phyloP scores from a whole-genome alignment of 35 echinoderm and acorn worm species.

The Strongylocentrotus purpuratus region DNA sequence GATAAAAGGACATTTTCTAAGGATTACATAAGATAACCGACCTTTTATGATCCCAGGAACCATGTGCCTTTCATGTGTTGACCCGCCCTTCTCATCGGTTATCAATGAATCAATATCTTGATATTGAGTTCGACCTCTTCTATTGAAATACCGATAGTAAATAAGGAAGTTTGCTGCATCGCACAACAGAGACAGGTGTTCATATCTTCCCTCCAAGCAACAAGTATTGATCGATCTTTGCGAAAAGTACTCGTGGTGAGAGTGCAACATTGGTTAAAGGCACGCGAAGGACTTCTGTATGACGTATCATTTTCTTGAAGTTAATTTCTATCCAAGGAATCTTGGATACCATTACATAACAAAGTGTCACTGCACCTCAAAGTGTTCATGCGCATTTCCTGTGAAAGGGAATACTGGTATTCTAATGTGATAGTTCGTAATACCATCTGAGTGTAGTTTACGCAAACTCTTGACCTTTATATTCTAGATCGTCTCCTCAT shows the following conservation, averaged over 20 bases:
- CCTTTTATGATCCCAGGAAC: not conserved
- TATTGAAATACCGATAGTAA: conserved; percentile 12
- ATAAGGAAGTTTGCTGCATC: not conserved
- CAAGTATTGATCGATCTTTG: not conserved
- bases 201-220: not conserved
- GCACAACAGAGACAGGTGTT: not conserved
- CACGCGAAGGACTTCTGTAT: not conserved
- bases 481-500: too few species aligned
- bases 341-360: not conserved
- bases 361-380: not conserved
- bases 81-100: not conserved
- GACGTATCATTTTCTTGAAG: not conserved
- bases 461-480: too few species aligned
- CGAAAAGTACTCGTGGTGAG: not conserved
- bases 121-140: not conserved
- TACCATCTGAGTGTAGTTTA: not conserved
- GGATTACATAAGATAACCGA: not conserved
- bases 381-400: not conserved
- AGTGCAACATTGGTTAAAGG: not conserved
- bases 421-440: not conserved
- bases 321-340: too few species aligned
- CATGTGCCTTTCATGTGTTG: not conserved
- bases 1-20: not conserved
- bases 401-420: not conserved
- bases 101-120: not conserved